These are phyloP conservation scores for Etheostoma spectabile DNA, from an alignment of 2,113 vertebrate species.

Conservation along the genomic window DNA sequence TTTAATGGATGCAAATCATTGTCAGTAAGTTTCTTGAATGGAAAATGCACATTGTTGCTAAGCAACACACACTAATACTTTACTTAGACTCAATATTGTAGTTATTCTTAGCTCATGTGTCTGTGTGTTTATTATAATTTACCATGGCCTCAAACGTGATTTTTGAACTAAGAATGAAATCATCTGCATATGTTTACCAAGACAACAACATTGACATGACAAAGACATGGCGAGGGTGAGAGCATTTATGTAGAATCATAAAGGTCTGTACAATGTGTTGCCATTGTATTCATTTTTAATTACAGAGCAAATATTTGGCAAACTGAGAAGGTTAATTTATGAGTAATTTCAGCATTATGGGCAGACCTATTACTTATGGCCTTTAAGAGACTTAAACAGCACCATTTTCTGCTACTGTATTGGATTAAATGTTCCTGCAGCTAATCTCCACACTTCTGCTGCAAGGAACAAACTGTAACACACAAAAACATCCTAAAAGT, in stretches of 20 bases:
- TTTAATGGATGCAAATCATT: constrained; percentile 6
- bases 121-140: constrained; percentile 20
- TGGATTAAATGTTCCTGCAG: not conserved
- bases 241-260: not conserved
- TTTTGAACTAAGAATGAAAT: not conserved
- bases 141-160: constrained; percentile 13
- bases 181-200: not conserved
- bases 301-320: not conserved
- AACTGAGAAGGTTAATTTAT: not conserved
- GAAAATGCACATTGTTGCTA: constrained; percentile 45
- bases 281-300: constrained; percentile 1
- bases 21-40: constrained; percentile 28
- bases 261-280: not conserved
- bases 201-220: not conserved
- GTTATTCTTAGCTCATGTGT: constrained; percentile 46
- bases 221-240: not conserved
- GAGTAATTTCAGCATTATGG: not conserved
- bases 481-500: not conserved
- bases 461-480: not conserved
- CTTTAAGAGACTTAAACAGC: not conserved
- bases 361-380: not conserved
- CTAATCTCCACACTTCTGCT: not conserved
- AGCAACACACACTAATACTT: constrained; percentile 37
- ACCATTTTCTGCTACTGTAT: not conserved
- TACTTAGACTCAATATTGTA: constrained; percentile 26